Conservation (phyloP, 2,888 invertebrate species). For the Stratiomys singularior region DNA sequence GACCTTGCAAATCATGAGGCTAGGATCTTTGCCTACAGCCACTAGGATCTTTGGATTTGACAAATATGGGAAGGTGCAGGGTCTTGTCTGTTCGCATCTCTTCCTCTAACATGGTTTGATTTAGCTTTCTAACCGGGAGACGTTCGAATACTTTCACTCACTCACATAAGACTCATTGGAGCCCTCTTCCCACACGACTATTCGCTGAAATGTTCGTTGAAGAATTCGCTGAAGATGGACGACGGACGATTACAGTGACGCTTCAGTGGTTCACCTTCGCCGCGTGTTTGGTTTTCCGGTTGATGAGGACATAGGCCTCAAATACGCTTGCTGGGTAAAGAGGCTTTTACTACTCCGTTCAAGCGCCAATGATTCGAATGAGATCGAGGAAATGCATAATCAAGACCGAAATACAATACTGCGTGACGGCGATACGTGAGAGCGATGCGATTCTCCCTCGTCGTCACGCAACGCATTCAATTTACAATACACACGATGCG, state of each 20-base stretch:
- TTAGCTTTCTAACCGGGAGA: neutral
- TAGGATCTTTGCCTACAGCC: too few relatives aligned
- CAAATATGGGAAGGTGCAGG: neutral
- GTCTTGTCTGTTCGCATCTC: neutral
- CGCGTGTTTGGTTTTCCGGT: neutral
- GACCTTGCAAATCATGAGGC: too few relatives aligned
- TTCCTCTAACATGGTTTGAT: neutral
- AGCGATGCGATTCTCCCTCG: too few relatives aligned
- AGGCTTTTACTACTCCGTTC: neutral
- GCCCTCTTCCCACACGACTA: too few relatives aligned
- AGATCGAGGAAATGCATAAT: slow-evolving; percentile 10
- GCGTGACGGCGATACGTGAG: too few relatives aligned
- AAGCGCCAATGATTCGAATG: neutral
- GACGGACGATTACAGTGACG: neutral
- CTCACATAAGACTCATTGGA: neutral
- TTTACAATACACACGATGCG: too few relatives aligned
- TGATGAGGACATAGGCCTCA: neutral
- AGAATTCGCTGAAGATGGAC: neutral
- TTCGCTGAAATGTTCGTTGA: neutral
- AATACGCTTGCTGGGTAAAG: slow-evolving; percentile 1
- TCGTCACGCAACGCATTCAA: too few relatives aligned
- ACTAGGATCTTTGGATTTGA: neutral
- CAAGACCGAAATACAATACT: too few relatives aligned
- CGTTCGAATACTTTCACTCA: neutral
- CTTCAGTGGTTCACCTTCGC: neutral